Evolutionary conservation across 2,113 vertebrate species (phyloP).

Genomic region (Neofelis nebulosa): DNA sequence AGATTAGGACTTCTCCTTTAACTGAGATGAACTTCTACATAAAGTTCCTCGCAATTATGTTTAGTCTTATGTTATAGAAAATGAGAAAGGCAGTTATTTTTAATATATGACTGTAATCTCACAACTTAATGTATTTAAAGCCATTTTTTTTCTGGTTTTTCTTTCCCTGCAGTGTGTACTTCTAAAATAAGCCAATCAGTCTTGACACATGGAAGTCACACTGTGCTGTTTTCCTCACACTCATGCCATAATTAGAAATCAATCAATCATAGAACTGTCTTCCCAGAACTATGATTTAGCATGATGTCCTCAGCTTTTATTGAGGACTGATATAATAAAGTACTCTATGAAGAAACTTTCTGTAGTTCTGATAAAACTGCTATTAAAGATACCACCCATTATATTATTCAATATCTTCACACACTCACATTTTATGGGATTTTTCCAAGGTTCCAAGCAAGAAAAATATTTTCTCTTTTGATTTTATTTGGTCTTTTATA

Average conservation of each 20-base stretch:
- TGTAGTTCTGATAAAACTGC: neutral
- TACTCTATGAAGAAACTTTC: neutral
- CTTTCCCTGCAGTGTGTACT: neutral
- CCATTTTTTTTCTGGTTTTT: neutral
- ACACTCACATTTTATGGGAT: neutral
- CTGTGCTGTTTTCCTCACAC: neutral
- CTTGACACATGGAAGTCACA: neutral
- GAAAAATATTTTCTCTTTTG: neutral
- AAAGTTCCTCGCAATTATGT: neutral
- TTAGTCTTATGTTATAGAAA: neutral
- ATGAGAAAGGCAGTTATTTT: neutral
- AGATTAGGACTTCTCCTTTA: neutral
- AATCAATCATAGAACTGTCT: neutral
- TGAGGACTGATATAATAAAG: neutral
- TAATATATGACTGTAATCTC: slow-evolving; percentile 16
- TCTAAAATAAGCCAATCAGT: neutral
- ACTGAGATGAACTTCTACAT: neutral
- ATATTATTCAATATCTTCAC: neutral
- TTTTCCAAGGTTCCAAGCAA: neutral
- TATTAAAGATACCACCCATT: neutral
- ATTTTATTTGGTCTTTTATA: neutral
- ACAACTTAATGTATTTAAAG: neutral
- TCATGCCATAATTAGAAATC: neutral
- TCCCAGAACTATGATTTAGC: neutral
- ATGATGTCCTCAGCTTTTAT: neutral